These are phyloP conservation scores for Chionodraco myersi DNA, from an alignment of 2,113 vertebrate species.

Conservation along the genomic window DNA sequence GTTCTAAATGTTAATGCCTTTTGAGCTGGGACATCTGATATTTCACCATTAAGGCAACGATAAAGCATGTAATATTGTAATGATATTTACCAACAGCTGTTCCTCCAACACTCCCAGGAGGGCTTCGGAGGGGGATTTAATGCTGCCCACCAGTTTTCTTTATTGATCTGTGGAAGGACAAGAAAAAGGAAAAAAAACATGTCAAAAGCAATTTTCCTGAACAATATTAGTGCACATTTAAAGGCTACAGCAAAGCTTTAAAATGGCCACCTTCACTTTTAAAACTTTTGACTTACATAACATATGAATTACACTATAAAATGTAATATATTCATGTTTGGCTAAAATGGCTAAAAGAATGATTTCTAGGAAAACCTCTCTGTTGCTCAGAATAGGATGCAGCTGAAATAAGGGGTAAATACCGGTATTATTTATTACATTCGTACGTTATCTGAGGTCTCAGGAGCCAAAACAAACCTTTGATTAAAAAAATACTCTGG, in stretches of 20 bases:
- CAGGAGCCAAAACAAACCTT: conserved; percentile 68
- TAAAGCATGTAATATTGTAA: conserved; percentile 81
- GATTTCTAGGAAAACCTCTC: not conserved
- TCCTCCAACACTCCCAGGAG: conserved; percentile 66
- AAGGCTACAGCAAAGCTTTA: conserved; percentile 43
- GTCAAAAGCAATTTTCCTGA: conserved; percentile 61
- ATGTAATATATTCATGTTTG: not conserved
- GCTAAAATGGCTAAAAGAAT: not conserved
- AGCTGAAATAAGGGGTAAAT: conserved; percentile 45
- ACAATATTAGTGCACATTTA: conserved; percentile 53
- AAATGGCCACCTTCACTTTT: not conserved
- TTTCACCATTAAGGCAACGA: conserved; percentile 79
- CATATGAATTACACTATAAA: not conserved
- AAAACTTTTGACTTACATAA: not conserved
- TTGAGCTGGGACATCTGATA: conserved; percentile 77
- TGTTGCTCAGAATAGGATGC: not conserved
- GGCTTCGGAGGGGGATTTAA: conserved; percentile 44
- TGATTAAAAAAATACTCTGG: conserved; percentile 54
- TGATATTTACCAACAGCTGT: conserved; percentile 86
- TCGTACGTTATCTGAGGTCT: conserved; percentile 49
- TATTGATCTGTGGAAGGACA: conserved; percentile 72
- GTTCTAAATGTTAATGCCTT: conserved; percentile 84
- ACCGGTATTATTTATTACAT: conserved; percentile 53
- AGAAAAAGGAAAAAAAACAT: conserved; percentile 58
- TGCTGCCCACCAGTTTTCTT: conserved; percentile 62